A percentile compares a stretch with the other conserved stretches of the same genome.
These are phyloP conservation scores for Micromussa lordhowensis DNA, from an alignment of 92 coral and sea anemone genomes.

Conservation along the genomic window DNA sequence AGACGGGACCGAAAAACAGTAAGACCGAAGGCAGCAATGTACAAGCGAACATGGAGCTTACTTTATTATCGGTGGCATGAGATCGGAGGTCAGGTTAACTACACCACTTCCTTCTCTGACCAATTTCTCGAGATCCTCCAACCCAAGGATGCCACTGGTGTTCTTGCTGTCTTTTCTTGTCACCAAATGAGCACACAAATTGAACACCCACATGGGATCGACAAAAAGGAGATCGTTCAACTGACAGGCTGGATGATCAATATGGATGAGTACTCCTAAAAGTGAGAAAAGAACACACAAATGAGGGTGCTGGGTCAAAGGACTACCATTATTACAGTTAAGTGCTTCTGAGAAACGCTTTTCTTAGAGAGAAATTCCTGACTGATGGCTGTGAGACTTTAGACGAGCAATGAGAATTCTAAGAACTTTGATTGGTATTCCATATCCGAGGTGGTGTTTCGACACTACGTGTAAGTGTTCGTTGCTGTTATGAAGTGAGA, in stretches of 20 bases:
- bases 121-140: slow-evolving; percentile 62
- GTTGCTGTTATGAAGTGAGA: not conserved
- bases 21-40: not conserved
- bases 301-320: not conserved
- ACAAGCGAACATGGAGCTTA: slow-evolving; percentile 5
- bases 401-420: no score
- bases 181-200: slow-evolving; percentile 74
- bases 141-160: slow-evolving; percentile 66
- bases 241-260: slow-evolving; percentile 88
- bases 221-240: slow-evolving; percentile 84
- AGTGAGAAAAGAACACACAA: not conserved
- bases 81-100: slow-evolving; percentile 47
- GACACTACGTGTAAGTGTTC: not conserved
- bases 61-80: slow-evolving; percentile 83
- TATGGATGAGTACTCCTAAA: slow-evolving; percentile 85
- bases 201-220: slow-evolving; percentile 86
- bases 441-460: no score
- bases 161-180: slow-evolving; percentile 45
- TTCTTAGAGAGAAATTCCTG: not conserved
- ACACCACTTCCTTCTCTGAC: slow-evolving; percentile 60
- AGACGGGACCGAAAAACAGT: not conserved
- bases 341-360: not conserved
- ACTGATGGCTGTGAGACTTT: no score
- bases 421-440: no score
- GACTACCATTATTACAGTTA: not conserved